A percentile compares a stretch with the other conserved stretches of the same genome.
Evolutionary conservation across 2,797 vertebrate species (phyloP).

Genomic region (Lophotriccus pileatus): DNA sequence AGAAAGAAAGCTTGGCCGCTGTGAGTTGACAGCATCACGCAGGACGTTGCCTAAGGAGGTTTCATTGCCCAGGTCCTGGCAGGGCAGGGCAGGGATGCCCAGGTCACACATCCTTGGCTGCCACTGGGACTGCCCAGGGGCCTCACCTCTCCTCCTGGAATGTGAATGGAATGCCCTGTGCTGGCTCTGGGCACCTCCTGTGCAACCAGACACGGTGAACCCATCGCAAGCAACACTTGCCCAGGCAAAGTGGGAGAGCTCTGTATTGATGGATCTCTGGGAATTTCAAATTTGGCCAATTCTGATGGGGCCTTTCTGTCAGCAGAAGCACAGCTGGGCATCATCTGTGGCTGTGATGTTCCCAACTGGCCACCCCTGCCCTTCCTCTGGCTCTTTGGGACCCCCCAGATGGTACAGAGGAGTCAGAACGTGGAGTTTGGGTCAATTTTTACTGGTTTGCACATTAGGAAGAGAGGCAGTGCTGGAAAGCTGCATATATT

Average conservation of each 20-base stretch:
- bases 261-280: background rate
- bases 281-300: background rate
- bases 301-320: background rate
- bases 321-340: background rate
- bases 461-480: constrained; percentile 78
- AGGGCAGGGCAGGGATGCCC: background rate
- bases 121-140: rapidly evolving
- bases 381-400: background rate
- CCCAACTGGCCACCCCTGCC: background rate
- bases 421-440: background rate
- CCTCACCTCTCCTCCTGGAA: background rate
- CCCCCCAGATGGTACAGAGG: background rate
- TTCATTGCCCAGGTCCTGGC: background rate
- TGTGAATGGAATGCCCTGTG: background rate
- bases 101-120: background rate
- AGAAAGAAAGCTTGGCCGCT: background rate
- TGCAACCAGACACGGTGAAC: background rate
- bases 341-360: background rate
- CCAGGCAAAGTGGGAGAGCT: background rate
- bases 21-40: background rate
- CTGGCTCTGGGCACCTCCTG: background rate
- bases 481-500: constrained; percentile 69
- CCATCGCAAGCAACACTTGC: background rate
- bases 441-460: constrained; percentile 73
- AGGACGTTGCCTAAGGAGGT: background rate